Conservation (phyloP, 2,113 vertebrate species). For the Gorsachius goisagi region DNA sequence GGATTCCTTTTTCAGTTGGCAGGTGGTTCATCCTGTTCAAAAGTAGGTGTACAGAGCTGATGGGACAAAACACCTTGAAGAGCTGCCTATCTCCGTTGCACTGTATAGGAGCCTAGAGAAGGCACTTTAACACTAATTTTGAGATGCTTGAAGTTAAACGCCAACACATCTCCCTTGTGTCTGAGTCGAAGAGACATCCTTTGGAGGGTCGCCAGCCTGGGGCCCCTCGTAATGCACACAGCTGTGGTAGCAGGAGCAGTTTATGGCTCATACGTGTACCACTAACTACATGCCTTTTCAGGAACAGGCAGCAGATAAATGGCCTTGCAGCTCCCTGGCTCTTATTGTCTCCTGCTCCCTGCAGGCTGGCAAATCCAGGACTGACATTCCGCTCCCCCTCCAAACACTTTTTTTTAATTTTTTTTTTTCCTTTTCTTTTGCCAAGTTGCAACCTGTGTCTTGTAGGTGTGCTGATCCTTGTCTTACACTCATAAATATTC, state of each 20-base stretch:
- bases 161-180: neutral
- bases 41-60: neutral
- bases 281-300: neutral
- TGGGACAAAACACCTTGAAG: neutral
- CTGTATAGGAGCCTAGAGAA: neutral
- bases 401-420: neutral
- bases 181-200: neutral
- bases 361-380: neutral
- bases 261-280: neutral
- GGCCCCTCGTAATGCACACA: neutral
- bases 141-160: neutral
- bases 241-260: neutral
- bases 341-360: neutral
- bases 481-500: conserved; percentile 56
- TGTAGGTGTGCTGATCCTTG: conserved; percentile 37
- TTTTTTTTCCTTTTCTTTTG: neutral
- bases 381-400: neutral
- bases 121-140: neutral
- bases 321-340: neutral
- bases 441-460: neutral
- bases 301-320: neutral
- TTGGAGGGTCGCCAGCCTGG: neutral
- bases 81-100: neutral
- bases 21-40: neutral
- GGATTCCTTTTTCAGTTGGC: neutral